Evolutionary conservation across 2,113 vertebrate species (phyloP), one percentile per base, ranked within the genome.

Genomic region (Synodontis membranacea): DNA sequence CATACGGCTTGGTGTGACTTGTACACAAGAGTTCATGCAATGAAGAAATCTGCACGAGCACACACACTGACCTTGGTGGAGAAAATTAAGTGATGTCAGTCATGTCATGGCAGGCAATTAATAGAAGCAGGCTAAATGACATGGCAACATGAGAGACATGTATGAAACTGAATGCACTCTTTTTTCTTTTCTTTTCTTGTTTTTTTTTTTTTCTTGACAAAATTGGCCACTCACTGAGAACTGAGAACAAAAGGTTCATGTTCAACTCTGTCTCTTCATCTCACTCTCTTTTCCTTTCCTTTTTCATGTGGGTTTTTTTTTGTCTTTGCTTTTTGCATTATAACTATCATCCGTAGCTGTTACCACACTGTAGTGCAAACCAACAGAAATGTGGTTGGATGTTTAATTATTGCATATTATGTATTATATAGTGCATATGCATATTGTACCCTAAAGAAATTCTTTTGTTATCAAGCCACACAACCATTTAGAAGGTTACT

Each of bases 51-150:
- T 34, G 19, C n/a, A 60, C 66, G 74, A 48, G 74, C 74, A 37
- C 44, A 37, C 44, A 79, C 21, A 50, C 42, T 79, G 46, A 85
- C 58, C 84, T 85, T 85, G 84, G 75, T 39, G 44, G 19, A 66
- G 23, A 50, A 60, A 66, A 76, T 58, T 85, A 74, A 85, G 72
- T 19, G 21, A 62, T 76, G 74, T 80, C 84, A 80, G 78, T 80
- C 34, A 56, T 66, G 58, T 37, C 42, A 10, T 60, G n/a, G 23
- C 42, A 85, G 74, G 46, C 17, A 64, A 86, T 68, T 86, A 62
- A 68, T 52, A 54, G 15, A 80, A 68, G 37, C 72, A 46, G 60
- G 52, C 17, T 50, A 68, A 86, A 56, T 19, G 48, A 50, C 76
- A 54, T n/a, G 34, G 46, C 58, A 80, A 80, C 56, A 66, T 15